Evolutionary conservation across 2,113 vertebrate genomes (phyloP), one percentile per base, ranked within the genome.

Genomic region (Embiotoca jacksoni): DNA sequence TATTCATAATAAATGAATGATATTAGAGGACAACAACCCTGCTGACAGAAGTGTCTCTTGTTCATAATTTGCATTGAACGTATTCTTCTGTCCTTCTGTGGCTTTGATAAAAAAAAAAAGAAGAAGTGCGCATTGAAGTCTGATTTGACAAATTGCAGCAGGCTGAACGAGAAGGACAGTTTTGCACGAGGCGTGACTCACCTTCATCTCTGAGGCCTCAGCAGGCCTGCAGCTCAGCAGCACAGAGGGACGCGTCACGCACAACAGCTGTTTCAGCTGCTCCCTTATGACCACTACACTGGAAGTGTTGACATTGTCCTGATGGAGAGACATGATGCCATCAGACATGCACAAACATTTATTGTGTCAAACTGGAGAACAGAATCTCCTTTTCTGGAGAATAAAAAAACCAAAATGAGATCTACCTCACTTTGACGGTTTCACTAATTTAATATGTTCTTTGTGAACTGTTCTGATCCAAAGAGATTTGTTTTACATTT

Each of bases 191-290:
- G 10, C 9, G 23, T 23, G 23, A 44, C 80, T 91, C 82, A 98
- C 97, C 95, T 96, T 94, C 76, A 92, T 68, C 60, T 96, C 94
- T 73, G 91, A 92, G 67, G 89, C 57, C 60, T 94, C 93, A 71
- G 90, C 88, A 47, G 96, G 90, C 88, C 90, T 94, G 55, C 94
- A 92, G 92, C 93, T 97, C 92, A 99, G 91, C 57, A 95, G 79
- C 56, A 98, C 93, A 0, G 94, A 96, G 0, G 98, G 96, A 32
- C 85, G 94, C 6, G 94, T 94, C 10, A 84, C 89, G 61, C 92
- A 90, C 1, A 98, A 87, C 75, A 99, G 91, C 88, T 87, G 90
- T 83, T 82, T 94, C 82, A 99, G 47, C 70, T 94, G 85, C 60
- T 93, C 94, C 91, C 75, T 91, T 44, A 99, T 81, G 0, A 78